Conservation (phyloP, 2,888 invertebrate genomes). For the Mimumesa dahlbomi region DNA sequence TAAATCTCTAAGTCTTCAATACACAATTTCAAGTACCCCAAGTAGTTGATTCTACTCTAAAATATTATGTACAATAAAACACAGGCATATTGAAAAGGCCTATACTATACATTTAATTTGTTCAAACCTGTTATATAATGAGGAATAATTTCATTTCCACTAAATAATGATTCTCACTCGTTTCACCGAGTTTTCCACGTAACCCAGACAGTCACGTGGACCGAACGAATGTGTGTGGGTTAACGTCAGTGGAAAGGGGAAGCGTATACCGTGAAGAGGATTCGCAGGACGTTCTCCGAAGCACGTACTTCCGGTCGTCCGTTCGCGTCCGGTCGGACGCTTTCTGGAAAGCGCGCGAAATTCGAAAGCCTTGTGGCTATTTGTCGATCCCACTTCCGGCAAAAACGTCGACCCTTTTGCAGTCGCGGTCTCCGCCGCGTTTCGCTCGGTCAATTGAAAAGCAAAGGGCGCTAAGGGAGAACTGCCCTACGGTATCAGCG, state of each 20-base stretch:
- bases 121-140: too few relatives aligned
- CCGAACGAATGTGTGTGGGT: too few relatives aligned
- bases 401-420: constrained; percentile 10
- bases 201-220: too few relatives aligned
- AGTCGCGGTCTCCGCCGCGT: background rate
- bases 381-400: constrained; percentile 22
- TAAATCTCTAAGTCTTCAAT: too few relatives aligned
- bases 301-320: constrained; percentile 29
- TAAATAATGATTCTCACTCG: too few relatives aligned
- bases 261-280: background rate
- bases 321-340: constrained; percentile 14
- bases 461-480: background rate
- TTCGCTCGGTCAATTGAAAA: background rate
- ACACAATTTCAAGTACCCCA: too few relatives aligned
- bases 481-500: background rate
- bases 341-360: constrained; percentile 12
- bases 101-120: too few relatives aligned
- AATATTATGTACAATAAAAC: too few relatives aligned
- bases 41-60: too few relatives aligned
- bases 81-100: too few relatives aligned
- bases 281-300: constrained; percentile 14
- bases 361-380: constrained; percentile 32
- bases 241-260: background rate
- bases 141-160: too few relatives aligned
- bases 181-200: too few relatives aligned